Evolutionary conservation across 2,888 invertebrate genomes (phyloP).

Genomic region (Myopa tessellatipennis): DNA sequence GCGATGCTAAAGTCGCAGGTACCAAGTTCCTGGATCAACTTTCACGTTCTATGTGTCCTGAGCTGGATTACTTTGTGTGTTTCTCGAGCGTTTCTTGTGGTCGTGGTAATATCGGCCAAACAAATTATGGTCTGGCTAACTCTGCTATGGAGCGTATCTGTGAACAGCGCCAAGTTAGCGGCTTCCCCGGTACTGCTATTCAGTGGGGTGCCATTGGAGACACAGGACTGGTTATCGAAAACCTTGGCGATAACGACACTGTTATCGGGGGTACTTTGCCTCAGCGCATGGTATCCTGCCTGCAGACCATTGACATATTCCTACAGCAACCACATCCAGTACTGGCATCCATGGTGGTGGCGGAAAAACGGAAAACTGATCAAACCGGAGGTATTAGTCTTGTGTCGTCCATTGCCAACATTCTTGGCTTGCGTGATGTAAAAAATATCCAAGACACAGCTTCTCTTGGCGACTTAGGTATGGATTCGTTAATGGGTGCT

Average conservation of each 20-base stretch:
- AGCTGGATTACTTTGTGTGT: slow-evolving; percentile 91
- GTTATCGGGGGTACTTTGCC: slow-evolving; percentile 96
- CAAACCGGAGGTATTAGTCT: slow-evolving; percentile 74
- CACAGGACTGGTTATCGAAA: slow-evolving; percentile 91
- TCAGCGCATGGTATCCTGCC: slow-evolving; percentile 94
- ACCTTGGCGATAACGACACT: slow-evolving; percentile 88
- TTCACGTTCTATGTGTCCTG: slow-evolving; percentile 81
- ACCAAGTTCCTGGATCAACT: slow-evolving; percentile 85
- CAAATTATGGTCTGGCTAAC: slow-evolving; percentile 97
- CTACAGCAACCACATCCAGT: slow-evolving; percentile 89
- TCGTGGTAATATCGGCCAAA: slow-evolving; percentile 95
- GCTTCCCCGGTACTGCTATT: slow-evolving; percentile 89
- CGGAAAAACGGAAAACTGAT: slow-evolving; percentile 80
- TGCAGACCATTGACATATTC: slow-evolving; percentile 88
- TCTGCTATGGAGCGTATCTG: slow-evolving; percentile 97
- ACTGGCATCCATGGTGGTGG: slow-evolving; percentile 85
- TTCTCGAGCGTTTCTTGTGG: slow-evolving; percentile 98
- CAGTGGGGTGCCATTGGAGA: slow-evolving; percentile 99
- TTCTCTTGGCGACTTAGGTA: slow-evolving; percentile 92
- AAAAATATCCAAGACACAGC: slow-evolving; percentile 80
- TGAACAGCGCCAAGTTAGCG: slow-evolving; percentile 84
- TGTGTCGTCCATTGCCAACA: slow-evolving; percentile 85
- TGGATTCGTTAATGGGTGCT: slow-evolving; percentile 99
- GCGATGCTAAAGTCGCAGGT: slow-evolving; percentile 86
- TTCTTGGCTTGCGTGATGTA: slow-evolving; percentile 89